phyloP scores from a whole-genome alignment of 2,888 invertebrate genomes.

The Stictocephala bisonia region DNA sequence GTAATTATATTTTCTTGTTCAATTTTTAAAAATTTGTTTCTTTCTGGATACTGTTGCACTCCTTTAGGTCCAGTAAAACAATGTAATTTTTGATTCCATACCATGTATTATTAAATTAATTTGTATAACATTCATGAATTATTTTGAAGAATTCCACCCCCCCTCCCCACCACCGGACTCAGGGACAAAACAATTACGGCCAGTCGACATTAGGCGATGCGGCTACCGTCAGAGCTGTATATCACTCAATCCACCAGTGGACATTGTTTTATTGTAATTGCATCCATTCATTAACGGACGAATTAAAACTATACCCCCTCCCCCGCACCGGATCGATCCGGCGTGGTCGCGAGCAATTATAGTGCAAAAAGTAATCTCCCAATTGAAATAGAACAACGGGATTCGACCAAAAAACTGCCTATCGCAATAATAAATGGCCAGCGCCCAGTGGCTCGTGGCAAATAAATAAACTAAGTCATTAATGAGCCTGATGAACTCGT shows the following conservation, averaged over 20 bases:
- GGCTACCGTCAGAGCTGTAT: slow-evolving; percentile 22
- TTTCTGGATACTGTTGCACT: too few relatives aligned
- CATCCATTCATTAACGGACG: slow-evolving; percentile 38
- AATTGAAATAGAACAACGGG: slow-evolving; percentile 4
- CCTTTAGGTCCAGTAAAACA: too few relatives aligned
- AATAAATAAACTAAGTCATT: slow-evolving; percentile 26
- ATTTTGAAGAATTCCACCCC: too few relatives aligned
- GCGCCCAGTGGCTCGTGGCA: slow-evolving; percentile 16
- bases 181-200: slow-evolving; percentile 30
- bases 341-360: slow-evolving; percentile 11
- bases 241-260: slow-evolving; percentile 34
- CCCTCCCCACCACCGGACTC: too few relatives aligned
- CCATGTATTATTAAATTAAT: too few relatives aligned
- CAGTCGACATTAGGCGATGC: slow-evolving; percentile 33
- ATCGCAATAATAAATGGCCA: slow-evolving; percentile 24
- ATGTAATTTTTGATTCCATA: too few relatives aligned
- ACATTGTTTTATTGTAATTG: slow-evolving; percentile 43
- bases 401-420: slow-evolving; percentile 22
- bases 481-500: slow-evolving; percentile 29
- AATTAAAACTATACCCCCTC: slow-evolving; percentile 40
- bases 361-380: slow-evolving; percentile 27
- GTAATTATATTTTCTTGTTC: too few relatives aligned
- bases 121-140: too few relatives aligned
- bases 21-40: too few relatives aligned
- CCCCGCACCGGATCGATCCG: neutral